Evolutionary conservation across 2,888 invertebrate genomes (phyloP).

Genomic region (Cephus rjabovi): DNA sequence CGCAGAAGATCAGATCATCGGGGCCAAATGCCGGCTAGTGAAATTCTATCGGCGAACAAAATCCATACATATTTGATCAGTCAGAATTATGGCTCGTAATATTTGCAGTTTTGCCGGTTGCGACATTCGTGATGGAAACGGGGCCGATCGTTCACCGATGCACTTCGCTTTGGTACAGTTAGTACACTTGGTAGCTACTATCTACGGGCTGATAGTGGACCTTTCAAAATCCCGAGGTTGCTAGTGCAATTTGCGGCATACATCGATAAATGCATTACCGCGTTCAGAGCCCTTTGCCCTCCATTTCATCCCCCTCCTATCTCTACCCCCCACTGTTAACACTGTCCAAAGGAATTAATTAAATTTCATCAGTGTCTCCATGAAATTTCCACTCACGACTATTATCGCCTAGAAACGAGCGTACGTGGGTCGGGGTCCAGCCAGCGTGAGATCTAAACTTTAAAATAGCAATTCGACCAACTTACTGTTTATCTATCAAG

Average conservation of each 20-base stretch:
- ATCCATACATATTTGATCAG: constrained; percentile 60
- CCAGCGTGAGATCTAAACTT: too few relatives aligned
- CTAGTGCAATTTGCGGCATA: not conserved
- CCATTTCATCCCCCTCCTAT: not conserved
- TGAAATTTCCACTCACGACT: constrained; percentile 11
- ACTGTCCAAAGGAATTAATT: constrained; percentile 15
- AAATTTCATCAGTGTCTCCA: not conserved
- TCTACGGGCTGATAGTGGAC: not conserved
- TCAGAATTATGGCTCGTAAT: constrained; percentile 59
- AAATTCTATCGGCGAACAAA: constrained; percentile 31
- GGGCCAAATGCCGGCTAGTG: not conserved
- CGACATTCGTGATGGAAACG: not conserved
- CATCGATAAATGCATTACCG: not conserved
- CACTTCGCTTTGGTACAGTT: not conserved
- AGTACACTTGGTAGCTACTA: not conserved
- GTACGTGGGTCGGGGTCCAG: too few relatives aligned
- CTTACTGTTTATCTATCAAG: too few relatives aligned
- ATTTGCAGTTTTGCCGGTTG: constrained; percentile 48
- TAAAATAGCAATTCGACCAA: too few relatives aligned
- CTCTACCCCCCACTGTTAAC: constrained; percentile 11
- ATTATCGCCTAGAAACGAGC: not conserved
- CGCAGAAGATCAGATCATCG: not conserved
- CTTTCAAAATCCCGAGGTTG: not conserved
- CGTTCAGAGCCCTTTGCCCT: not conserved
- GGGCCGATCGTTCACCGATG: not conserved